Conservation (phyloP, 2,888 invertebrate species). For the Melanchra persicariae region DNA sequence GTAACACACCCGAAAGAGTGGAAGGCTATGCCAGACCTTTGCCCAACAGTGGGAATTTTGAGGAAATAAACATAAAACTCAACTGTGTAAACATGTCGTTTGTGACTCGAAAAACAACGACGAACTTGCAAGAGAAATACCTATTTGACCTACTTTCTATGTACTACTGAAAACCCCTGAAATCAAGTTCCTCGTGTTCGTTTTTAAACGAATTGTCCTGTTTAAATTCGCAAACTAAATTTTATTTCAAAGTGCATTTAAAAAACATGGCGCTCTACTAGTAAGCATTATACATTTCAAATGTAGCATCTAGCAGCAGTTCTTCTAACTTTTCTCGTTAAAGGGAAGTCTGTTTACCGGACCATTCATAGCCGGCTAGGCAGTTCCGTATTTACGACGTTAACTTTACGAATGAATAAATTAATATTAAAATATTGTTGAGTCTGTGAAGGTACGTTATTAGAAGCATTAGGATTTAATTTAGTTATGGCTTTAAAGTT, state of each 20-base stretch:
- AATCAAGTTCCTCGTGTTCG: not conserved
- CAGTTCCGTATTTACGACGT: constrained; percentile 64
- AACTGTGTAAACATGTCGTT: no score
- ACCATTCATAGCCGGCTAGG: constrained; percentile 64
- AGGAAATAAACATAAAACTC: no score
- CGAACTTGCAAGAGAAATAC: not conserved
- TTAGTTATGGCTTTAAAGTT: constrained; percentile 13
- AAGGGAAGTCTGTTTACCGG: constrained; percentile 69
- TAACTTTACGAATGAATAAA: constrained; percentile 65
- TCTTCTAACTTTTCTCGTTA: constrained; percentile 81
- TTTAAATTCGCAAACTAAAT: constrained; percentile 5
- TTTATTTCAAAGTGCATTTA: constrained; percentile 1
- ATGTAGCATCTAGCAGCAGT: constrained; percentile 51
- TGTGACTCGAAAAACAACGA: no score
- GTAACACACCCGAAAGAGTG: no score
- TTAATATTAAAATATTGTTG: constrained; percentile 66
- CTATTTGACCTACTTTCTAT: not conserved
- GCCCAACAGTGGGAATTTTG: no score
- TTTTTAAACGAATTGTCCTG: not conserved
- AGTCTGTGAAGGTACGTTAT: constrained; percentile 16
- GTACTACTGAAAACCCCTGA: not conserved
- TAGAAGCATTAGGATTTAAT: constrained; percentile 15
- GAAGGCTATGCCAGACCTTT: no score
- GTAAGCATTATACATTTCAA: constrained; percentile 57
- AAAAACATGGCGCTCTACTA: constrained; percentile 1